phyloP scores from a whole-genome alignment of 2,797 vertebrate genomes.

The Dromococcyx pavoninus region DNA sequence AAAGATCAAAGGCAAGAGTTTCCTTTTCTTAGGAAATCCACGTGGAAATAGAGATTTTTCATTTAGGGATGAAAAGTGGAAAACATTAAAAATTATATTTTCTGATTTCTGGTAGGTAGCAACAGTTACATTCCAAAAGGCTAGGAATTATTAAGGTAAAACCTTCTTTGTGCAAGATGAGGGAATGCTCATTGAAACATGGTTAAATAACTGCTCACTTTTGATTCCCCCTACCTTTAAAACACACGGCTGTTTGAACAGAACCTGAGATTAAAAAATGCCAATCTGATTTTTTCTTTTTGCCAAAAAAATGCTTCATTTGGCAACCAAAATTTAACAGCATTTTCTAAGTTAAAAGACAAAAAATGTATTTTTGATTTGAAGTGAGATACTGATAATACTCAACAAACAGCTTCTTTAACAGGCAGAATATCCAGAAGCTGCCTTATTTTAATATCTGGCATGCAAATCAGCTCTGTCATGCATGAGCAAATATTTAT shows the following conservation, averaged over 20 bases:
- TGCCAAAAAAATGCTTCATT: not conserved
- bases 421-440: not conserved
- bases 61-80: not conserved
- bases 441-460: not conserved
- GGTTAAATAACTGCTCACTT: not conserved
- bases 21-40: not conserved
- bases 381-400: not conserved
- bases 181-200: not conserved
- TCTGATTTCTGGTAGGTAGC: not conserved
- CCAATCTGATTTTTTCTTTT: not conserved
- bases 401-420: not conserved
- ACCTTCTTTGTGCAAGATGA: not conserved
- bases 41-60: not conserved
- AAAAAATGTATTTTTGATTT: not conserved
- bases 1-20: not conserved
- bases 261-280: not conserved
- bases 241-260: not conserved
- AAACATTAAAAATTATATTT: not conserved
- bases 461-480: not conserved
- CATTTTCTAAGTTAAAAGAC: not conserved
- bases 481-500: not conserved
- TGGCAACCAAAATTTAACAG: not conserved
- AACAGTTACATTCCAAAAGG: not conserved
- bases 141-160: not conserved
- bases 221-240: not conserved